Percentiles rank a stretch among this genome's conserved stretches.
These are phyloP conservation scores for Fopius arisanus DNA, from an alignment of 1,140 invertebrate species.

Conservation along the genomic window DNA sequence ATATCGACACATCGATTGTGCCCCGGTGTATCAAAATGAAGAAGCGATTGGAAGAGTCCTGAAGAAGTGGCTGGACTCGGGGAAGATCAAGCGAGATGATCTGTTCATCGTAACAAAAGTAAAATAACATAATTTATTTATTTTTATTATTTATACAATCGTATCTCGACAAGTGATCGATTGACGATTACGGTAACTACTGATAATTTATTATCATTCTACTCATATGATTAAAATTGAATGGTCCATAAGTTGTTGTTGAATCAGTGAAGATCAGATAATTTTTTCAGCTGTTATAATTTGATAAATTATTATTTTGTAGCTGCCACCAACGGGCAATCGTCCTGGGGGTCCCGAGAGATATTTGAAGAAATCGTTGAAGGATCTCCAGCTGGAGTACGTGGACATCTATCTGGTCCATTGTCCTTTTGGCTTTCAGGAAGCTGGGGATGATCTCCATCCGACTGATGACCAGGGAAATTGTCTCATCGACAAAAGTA, in stretches of 20 bases:
- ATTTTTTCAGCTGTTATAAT: neutral
- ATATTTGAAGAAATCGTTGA: constrained; percentile 69
- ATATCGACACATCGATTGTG: constrained; percentile 77
- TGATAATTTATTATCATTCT: no score
- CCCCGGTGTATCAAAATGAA: constrained; percentile 72
- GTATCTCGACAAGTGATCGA: neutral
- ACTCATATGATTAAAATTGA: no score
- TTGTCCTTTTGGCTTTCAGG: constrained; percentile 71
- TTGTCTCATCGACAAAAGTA: constrained; percentile 70
- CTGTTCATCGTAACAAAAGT: constrained; percentile 77
- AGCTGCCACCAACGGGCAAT: constrained; percentile 62
- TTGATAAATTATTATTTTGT: constrained; percentile 15
- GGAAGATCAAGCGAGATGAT: constrained; percentile 71
- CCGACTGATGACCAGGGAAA: constrained; percentile 68
- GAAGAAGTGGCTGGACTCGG: constrained; percentile 70
- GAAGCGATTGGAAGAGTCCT: constrained; percentile 69
- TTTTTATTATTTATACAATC: no score
- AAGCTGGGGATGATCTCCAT: constrained; percentile 63
- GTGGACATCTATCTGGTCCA: constrained; percentile 78
- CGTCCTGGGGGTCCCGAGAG: constrained; percentile 67
- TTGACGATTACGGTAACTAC: no score
- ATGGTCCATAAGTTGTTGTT: no score
- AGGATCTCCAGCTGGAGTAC: constrained; percentile 70
- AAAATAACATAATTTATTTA: neutral
- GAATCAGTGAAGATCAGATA: neutral